These are phyloP conservation scores for Gila orcuttii DNA, from an alignment of 2,113 vertebrate genomes.

Conservation along the genomic window DNA sequence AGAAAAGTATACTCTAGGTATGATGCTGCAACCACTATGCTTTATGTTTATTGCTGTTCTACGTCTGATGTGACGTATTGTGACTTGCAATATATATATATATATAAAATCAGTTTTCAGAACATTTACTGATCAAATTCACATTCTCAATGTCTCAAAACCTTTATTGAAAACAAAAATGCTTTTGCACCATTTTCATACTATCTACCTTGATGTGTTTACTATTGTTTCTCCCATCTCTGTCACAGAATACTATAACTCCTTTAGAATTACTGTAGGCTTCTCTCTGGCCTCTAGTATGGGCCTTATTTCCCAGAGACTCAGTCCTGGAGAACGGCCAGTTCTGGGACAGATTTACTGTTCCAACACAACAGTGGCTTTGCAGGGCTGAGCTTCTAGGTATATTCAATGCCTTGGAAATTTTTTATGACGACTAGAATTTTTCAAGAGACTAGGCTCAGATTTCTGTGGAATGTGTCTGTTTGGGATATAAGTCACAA, in stretches of 20 bases:
- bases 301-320: conserved; percentile 9
- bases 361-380: background rate
- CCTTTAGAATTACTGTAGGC: background rate
- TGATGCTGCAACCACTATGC: background rate
- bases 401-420: background rate
- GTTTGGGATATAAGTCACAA: background rate
- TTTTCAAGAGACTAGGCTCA: background rate
- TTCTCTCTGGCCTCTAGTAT: background rate
- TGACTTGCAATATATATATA: background rate
- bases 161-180: background rate
- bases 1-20: background rate
- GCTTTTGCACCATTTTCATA: background rate
- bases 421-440: background rate
- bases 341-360: conserved; percentile 29
- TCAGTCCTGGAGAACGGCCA: conserved; percentile 7
- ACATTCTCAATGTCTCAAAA: background rate
- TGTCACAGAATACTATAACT: background rate
- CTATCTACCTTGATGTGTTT: background rate
- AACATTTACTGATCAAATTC: background rate
- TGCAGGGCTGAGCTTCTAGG: background rate
- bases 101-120: background rate
- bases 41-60: background rate
- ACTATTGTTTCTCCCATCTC: background rate
- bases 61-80: background rate
- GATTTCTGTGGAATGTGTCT: background rate